Evolutionary conservation across 2,113 vertebrate species (phyloP), one percentile per base, ranked within the genome.

Genomic region (Laticauda laticaudata): DNA sequence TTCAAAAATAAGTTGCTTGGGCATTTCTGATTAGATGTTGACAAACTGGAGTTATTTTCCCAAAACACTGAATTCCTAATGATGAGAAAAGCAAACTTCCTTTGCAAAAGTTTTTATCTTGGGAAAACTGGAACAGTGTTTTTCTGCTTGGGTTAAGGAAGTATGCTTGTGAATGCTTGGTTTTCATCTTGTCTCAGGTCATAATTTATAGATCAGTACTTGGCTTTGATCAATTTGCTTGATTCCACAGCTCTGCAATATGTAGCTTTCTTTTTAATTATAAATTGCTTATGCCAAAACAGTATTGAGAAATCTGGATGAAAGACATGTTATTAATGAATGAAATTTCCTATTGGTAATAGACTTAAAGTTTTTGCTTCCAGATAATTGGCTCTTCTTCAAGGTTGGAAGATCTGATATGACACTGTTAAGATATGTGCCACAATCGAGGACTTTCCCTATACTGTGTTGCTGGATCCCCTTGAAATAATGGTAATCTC

Each of bases 321-420:
- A 88, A 88, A 90, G 61, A 48, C 92, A 48, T 92, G n/a, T n/a
- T 92, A 97, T 92, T 34, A 92, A 91, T 94, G 90, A 34, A 0
- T 91, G 90, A 26, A 23, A 89, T 88, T 90, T 93, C 88, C 89
- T 93, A 64, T 54, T 90, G 54, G 89, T 93, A 86, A 89, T 9
- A 3, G 53, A 0, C 4, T 92, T 93, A 89, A 86, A 90, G 5
- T 51, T 93, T 51, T 92, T 75, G 34, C 0, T 0, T 45, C 88
- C 86, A 69, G 92, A 91, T 94, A 59, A 64, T 86, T 89, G 54
- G 43, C 0, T 34, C 26, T 57, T 85, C 91, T 87, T 86, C 34
- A 81, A 39, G 34, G 1, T 39, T 39, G n/a, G 69, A 39, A 39
- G 69, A 39, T 21, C 69, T 81, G 69, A 39, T 21, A 81, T 81